These are phyloP conservation scores for Sebastes diaconus DNA, from an alignment of 2,797 vertebrate species.

Conservation along the genomic window DNA sequence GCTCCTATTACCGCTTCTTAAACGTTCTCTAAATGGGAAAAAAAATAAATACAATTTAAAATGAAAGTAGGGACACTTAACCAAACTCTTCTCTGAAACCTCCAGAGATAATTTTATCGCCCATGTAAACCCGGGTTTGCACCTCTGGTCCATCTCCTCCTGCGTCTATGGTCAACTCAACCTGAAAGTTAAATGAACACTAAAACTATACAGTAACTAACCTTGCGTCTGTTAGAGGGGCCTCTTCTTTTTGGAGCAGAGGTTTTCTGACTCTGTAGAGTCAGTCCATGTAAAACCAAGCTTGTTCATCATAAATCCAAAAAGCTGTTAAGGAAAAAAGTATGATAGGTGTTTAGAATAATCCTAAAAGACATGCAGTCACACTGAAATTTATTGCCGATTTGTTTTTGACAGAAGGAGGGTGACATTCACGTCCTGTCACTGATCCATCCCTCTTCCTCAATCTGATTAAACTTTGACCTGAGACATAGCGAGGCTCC, in stretches of 20 bases:
- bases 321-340: neutral
- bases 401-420: neutral
- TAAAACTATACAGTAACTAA: neutral
- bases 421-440: conserved; percentile 1
- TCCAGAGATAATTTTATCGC: neutral
- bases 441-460: neutral
- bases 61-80: neutral
- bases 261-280: neutral
- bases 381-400: neutral
- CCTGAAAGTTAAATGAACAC: neutral
- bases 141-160: neutral
- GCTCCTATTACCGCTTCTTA: neutral
- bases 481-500: neutral
- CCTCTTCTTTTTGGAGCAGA: too few relatives aligned
- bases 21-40: neutral
- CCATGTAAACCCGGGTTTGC: neutral
- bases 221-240: rapidly evolving
- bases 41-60: neutral
- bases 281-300: neutral
- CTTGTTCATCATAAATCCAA: neutral
- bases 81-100: neutral
- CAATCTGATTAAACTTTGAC: conserved; percentile 39
- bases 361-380: neutral
- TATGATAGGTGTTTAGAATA: neutral
- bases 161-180: neutral